Evolutionary conservation across 2,113 vertebrate species (phyloP), one percentile per base, ranked within the genome.

Genomic region (Psettodes erumei): DNA sequence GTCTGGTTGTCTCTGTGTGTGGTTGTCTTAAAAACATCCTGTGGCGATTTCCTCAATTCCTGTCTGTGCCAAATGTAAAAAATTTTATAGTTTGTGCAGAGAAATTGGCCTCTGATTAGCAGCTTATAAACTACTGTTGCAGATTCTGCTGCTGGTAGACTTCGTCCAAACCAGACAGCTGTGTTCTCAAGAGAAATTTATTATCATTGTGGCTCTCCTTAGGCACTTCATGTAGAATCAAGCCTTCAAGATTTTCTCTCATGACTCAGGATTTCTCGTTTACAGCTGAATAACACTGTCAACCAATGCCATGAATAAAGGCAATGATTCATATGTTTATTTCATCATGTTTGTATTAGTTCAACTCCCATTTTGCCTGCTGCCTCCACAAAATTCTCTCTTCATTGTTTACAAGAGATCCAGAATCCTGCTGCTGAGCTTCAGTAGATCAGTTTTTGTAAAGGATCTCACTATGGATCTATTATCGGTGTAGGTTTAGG

Each of bases 171-270:
- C 11, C 30, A 73, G 67, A 77, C 88, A 86, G 86, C 87, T 88
- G 88, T 53, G 67, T 71, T 89, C 88, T 81, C 86, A 63, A 19
- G 85, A 77, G 85, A 84, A 86, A 51, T n/a, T 56, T 62, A 25
- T 28, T 43, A 37, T 50, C 40, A 50, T 65, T 33, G 48, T 13
- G 12, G 1, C 35, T 84, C 28, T 81, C 77, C 71, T 78, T 25
- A 50, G 69, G 80, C 68, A 33, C n/a, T 81, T 83, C 58, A 16
- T 71, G 70, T 62, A 64, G 60, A 68, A 66, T 81, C 68, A 79
- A 70, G 77, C 40, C 62, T 42, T 60, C 32, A 56, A 28, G 75
- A n/a, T 38, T 63, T 67, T 69, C n/a, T 75, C 27, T 78, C 47
- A 60, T 65, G 61, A 81, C 81, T 79, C 53, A 72, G 21, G 27